Evolutionary conservation across 2,888 invertebrate species (phyloP), one percentile per base, ranked within the genome.

Genomic region (Hirtodrosophila duncani): DNA sequence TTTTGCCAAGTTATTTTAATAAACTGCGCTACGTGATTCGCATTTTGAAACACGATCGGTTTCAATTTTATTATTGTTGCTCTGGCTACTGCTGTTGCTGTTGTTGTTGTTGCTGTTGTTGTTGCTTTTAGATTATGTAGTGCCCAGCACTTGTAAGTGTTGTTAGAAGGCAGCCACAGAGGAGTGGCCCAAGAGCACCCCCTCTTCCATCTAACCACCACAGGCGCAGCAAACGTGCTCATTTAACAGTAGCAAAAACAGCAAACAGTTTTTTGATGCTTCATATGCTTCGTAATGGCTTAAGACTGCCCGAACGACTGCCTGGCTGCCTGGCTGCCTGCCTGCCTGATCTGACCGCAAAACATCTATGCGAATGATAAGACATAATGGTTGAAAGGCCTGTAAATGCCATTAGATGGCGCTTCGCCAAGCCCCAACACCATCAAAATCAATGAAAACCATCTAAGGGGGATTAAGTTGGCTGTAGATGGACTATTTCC

Each of bases 21-120:
- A 86, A 87, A 86, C 85, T 85, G 83, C 83, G 71, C 81, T 65
- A 86, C 86, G 86, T 86, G 86, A 85, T 79, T 65, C 44, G 86
- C 83, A 86, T 86, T 74, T 66, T 70, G 64, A 69, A 57, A 71
- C 72, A 65, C 62, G 77, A 75, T 77, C 81, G 62, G 77, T 81
- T 77, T 81, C 81, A 81, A 79, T 81, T 79, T 75, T 80, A 72
- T 81, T 81, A 67, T 74, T 78, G 71, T 69, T 63, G 64, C 45
- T 39, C 46, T 55, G 43, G 45, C 26, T 36, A 42, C 31, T 51
- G 44, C 31, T 63, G 58, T 49, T 57, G 52, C 42, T 41, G 37
- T 38, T 51, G 42, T 23, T 29, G 49, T 30, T 36, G 43, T 39
- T 51, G 34, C 5, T 39, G 45, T 43, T 39, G 46, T 30, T 55